Evolutionary conservation across 2,888 invertebrate genomes (phyloP).

Genomic region (Mechanitis messenoides): DNA sequence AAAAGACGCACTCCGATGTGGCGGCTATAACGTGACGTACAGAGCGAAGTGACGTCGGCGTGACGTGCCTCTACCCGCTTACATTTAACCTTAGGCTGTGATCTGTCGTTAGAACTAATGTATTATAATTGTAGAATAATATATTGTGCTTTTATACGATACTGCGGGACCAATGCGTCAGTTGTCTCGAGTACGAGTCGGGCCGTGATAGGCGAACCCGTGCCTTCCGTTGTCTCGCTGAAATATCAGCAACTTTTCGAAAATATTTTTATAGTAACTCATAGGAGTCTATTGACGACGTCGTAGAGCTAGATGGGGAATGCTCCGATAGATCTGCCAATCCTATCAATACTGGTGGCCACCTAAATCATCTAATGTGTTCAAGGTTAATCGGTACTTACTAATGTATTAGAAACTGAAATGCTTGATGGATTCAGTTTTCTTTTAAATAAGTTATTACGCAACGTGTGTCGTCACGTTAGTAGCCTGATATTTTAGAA

Average conservation of each 20-base stretch:
- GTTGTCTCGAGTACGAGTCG: constrained; percentile 19
- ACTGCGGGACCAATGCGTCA: constrained; percentile 40
- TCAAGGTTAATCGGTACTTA: constrained; percentile 15
- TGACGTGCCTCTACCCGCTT: constrained; percentile 17
- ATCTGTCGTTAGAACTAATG: constrained; percentile 64
- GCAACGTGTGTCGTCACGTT: constrained; percentile 3
- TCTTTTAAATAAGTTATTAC: background rate
- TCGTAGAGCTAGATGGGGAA: background rate
- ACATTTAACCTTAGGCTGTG: constrained; percentile 65
- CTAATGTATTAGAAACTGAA: constrained; percentile 1
- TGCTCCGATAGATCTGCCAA: constrained; percentile 16
- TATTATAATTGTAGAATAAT: constrained; percentile 42
- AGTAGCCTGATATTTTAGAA: constrained; percentile 16
- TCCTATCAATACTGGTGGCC: background rate
- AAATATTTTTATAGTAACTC: background rate
- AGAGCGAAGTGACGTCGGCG: constrained; percentile 13
- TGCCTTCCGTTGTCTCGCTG: constrained; percentile 19
- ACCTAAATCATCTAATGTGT: constrained; percentile 7
- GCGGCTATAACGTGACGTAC: constrained; percentile 64
- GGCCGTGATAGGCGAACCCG: constrained; percentile 1
- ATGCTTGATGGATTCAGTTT: background rate
- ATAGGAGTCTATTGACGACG: background rate
- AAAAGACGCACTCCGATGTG: constrained; percentile 54
- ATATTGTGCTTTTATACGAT: constrained; percentile 52
- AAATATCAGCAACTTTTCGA: background rate